Evolutionary conservation across 2,888 invertebrate species (phyloP), one percentile per base, ranked within the genome.

Genomic region (Crematogaster levior): DNA sequence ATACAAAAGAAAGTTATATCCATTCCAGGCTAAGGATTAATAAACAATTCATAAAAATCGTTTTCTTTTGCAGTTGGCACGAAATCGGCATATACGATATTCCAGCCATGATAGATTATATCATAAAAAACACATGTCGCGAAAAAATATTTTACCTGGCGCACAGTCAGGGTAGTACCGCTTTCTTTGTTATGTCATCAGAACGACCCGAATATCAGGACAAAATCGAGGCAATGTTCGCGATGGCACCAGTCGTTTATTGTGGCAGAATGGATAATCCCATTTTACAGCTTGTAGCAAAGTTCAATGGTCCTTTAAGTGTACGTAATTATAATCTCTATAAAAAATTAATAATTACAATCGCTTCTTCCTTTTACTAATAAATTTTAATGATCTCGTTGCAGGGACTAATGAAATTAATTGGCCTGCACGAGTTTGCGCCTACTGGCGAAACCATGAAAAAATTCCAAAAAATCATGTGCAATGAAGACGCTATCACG

Each of bases 31-130:
- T 12, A 0, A 61, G 1, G 21, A 74, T 61, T 18, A n/a, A 6
- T 1, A 3, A 10, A 34, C 18, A 61, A 34, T 61, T 75, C 12
- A 48, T 34, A 40, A 18, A 30, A 73, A 30, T 60, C 21, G 9
- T 10, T 0, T 37, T 21, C 63, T 48, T 21, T 74, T 61, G 18
- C 37, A 97, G 97, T 82, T 98, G 97, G 97, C 97, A 98, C 92
- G 97, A 98, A 93, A 97, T 98, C 93, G 98, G 97, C 0, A 94
- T 95, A 81, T 96, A 95, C 86, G 99, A 99, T 94, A 92, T 98
- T 48, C 98, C 98, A 0, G 96, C 97, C 0, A 97, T 97, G 95
- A 97, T 99, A 63, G 97, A 98, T 92, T 96, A 97, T 91, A 95
- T 97, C n/a, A 94, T 97, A 0, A 90, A 92, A 0, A 72, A 88